Evolutionary conservation across 1,140 invertebrate genomes (phyloP), one percentile per base, ranked within the genome.

Genomic region (Maconellicoccus hirsutus): DNA sequence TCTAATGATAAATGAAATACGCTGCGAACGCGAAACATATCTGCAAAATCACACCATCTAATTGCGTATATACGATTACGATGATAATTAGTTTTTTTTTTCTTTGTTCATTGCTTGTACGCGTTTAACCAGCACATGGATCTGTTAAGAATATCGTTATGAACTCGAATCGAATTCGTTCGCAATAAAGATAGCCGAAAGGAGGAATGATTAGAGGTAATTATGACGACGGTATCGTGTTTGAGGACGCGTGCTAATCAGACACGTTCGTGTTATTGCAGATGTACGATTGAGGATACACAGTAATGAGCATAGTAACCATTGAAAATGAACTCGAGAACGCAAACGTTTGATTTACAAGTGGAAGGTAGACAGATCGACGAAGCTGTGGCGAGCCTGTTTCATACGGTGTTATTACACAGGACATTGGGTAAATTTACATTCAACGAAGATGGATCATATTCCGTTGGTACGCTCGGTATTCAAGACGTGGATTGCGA

Each of bases 401-500:
- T 98, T 80, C 94, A 98, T 82, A 96, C 93, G 22, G 87, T 98
- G 61, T 83, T 98, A 14, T 95, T 98, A 78, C 94, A 98, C 79
- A 86, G 96, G 75, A 91, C 92, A 63, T 85, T 93, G 74, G 95
- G 96, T 73, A 98, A 98, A 84, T 97, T 97, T 81, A 87, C 90
- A 70, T 97, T 96, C 80, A 92, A 91, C 80, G 88, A 90, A 77
- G 94, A 97, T 80, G 90, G 89, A 74, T 92, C 89, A 79, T 98
- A 97, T 79, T 93, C 93, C 10, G 92, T 98, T 70, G 94, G 95
- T 27, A 96, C 93, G 1, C 86, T 98, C 25, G 94, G 94, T 66
- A 94, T 94, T 77, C 90, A 92, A 74, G 96, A 98, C 82, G 91
- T 97, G 10, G 92, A 96, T 78, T 98, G 96, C 82, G 92, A 98